Evolutionary conservation across 1,140 invertebrate species (phyloP).

Genomic region (Lordiphosa mommai): DNA sequence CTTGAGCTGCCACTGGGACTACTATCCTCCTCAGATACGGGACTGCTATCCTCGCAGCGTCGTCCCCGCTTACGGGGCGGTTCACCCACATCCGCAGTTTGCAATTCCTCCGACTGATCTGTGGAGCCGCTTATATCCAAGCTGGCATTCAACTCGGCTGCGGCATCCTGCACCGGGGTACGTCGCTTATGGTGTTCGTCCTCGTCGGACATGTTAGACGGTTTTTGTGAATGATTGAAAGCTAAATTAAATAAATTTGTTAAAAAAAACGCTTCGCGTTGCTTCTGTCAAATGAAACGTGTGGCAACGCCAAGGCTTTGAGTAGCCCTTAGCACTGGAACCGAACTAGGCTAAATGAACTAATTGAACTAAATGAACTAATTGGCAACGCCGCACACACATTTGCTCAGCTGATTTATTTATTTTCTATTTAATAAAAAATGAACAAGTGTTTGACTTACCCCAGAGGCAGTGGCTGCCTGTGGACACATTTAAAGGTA

Average conservation of each 20-base stretch:
- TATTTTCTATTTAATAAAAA: too few species aligned
- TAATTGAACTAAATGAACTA: too few species aligned
- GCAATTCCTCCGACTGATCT: conserved; percentile 19
- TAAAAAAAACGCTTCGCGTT: background rate
- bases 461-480: too few species aligned
- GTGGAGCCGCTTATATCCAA: conserved; percentile 44
- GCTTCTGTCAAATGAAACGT: background rate
- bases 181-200: conserved; percentile 10
- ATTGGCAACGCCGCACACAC: too few species aligned
- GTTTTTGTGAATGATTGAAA: background rate
- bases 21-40: conserved; percentile 27
- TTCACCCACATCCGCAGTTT: conserved; percentile 23
- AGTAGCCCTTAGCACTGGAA: too few species aligned
- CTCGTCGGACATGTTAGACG: conserved; percentile 4
- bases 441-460: too few species aligned
- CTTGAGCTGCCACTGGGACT: conserved; percentile 11
- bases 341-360: too few species aligned
- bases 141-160: conserved; percentile 32
- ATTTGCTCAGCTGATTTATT: too few species aligned
- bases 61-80: conserved; percentile 8
- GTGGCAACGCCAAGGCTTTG: background rate
- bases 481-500: too few species aligned
- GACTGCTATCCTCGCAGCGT: conserved; percentile 13
- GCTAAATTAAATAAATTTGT: background rate
- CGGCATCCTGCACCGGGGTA: conserved; percentile 39